These are phyloP conservation scores for Chloroceryle amazona DNA, from an alignment of 2,797 vertebrate species.

Conservation along the genomic window DNA sequence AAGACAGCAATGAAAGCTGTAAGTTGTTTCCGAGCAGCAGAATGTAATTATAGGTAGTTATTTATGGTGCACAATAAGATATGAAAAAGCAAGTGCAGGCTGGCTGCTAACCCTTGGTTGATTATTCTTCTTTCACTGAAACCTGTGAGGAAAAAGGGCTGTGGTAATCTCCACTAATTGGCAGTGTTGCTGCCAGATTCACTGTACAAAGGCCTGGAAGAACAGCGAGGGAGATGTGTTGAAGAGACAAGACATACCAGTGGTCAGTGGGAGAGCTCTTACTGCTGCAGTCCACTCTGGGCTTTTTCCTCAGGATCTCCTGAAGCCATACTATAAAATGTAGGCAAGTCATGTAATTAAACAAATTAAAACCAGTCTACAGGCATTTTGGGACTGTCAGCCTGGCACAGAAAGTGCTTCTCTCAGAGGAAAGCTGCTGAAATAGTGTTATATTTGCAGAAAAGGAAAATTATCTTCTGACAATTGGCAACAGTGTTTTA, in stretches of 20 bases:
- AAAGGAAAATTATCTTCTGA: neutral
- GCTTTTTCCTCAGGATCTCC: neutral
- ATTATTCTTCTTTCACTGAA: neutral
- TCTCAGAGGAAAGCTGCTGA: conserved; percentile 2
- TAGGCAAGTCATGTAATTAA: neutral
- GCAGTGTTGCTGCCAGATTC: neutral
- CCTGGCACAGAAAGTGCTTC: neutral
- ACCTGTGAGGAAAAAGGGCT: neutral
- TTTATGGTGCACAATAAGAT: neutral
- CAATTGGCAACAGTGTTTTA: neutral
- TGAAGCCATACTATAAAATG: neutral
- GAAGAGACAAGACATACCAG: neutral
- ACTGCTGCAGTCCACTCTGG: neutral
- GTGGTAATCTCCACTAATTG: neutral
- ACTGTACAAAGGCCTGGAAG: neutral
- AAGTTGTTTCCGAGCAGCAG: neutral
- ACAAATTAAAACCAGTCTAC: neutral
- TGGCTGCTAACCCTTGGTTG: neutral
- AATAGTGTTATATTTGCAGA: neutral
- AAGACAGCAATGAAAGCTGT: neutral
- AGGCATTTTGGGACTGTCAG: neutral
- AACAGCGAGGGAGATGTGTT: neutral
- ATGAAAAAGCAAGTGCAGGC: neutral
- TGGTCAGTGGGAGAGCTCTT: neutral
- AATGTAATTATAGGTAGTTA: neutral